Conservation (phyloP, 1,140 invertebrate genomes). For the Drosophila chauvacae region DNA sequence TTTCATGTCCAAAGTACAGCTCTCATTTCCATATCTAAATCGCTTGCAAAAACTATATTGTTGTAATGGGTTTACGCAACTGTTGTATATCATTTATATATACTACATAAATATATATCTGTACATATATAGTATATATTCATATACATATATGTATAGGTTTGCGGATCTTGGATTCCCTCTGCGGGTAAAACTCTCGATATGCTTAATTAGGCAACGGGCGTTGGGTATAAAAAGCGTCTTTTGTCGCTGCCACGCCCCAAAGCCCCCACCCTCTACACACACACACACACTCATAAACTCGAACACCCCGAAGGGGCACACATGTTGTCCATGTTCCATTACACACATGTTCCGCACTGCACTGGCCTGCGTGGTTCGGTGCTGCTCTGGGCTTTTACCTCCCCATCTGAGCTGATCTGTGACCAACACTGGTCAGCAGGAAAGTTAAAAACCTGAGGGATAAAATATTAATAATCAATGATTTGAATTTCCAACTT, state of each 20-base stretch:
- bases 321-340: slow-evolving; percentile 74
- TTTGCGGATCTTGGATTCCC: background rate
- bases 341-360: slow-evolving; percentile 66
- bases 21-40: slow-evolving; percentile 36
- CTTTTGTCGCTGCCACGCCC: slow-evolving; percentile 76
- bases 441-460: background rate
- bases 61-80: slow-evolving; percentile 15
- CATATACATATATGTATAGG: background rate
- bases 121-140: background rate
- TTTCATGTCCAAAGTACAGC: slow-evolving; percentile 31
- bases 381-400: slow-evolving; percentile 33
- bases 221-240: slow-evolving; percentile 77
- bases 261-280: slow-evolving; percentile 22
- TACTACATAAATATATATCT: no score
- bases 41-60: slow-evolving; percentile 26
- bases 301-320: slow-evolving; percentile 9
- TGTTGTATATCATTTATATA: slow-evolving; percentile 1
- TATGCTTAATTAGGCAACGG: slow-evolving; percentile 79
- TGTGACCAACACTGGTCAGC: slow-evolving; percentile 55
- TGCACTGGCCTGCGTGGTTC: slow-evolving; percentile 11
- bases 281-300: slow-evolving; percentile 12
- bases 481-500: background rate
- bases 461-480: background rate
- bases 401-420: slow-evolving; percentile 53
- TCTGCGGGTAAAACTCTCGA: slow-evolving; percentile 38